phyloP scores from a whole-genome alignment of 2,797 vertebrate genomes.

The Chromis chromis region DNA sequence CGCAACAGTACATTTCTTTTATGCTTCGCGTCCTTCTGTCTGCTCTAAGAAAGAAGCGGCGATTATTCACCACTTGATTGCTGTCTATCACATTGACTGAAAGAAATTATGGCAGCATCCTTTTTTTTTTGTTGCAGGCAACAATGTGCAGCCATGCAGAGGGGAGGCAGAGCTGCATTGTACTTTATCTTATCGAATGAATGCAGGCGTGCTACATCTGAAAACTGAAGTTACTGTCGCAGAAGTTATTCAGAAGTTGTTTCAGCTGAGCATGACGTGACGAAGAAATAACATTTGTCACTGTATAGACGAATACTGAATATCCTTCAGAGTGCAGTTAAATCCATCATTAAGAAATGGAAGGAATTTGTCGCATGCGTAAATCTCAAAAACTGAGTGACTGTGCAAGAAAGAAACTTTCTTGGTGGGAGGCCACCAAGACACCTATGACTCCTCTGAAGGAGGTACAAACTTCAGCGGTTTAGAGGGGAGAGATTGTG shows the following conservation, averaged over 20 bases:
- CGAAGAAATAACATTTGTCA: neutral
- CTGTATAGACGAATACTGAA: neutral
- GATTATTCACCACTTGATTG: constrained; percentile 66
- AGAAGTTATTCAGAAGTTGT: constrained; percentile 23
- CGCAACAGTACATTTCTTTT: constrained; percentile 41
- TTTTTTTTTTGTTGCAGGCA: constrained; percentile 20
- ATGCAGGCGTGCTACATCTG: neutral
- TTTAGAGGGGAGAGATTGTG: too few species aligned
- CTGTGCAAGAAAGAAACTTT: too few species aligned
- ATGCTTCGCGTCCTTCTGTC: constrained; percentile 21
- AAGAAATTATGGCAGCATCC: constrained; percentile 44
- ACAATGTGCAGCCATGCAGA: constrained; percentile 47
- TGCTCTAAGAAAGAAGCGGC: constrained; percentile 21
- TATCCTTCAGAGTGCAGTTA: too few species aligned
- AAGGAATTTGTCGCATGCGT: too few species aligned
- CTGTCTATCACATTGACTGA: constrained; percentile 58
- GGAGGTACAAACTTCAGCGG: too few species aligned
- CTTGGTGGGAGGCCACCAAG: too few species aligned
- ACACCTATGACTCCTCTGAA: too few species aligned
- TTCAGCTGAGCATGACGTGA: constrained; percentile 1
- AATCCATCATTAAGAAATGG: too few species aligned
- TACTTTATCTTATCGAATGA: constrained; percentile 44
- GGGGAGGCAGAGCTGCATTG: constrained; percentile 21
- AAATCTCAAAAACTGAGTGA: too few species aligned
- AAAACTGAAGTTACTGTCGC: constrained; percentile 25